Base-by-base conservation (phyloP, 1,140 invertebrate genomes). In the Metopolophium dirhodum region DNA sequence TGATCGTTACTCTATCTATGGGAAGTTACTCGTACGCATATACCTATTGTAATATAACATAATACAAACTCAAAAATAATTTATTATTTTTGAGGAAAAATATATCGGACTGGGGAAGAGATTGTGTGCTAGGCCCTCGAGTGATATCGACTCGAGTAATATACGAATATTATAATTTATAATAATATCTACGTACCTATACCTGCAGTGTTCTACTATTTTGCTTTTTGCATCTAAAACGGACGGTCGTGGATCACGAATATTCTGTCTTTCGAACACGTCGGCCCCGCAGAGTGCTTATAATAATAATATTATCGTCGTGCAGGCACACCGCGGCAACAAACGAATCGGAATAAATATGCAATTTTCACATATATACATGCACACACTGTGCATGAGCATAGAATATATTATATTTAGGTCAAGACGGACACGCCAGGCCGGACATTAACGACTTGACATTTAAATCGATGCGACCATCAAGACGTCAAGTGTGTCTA, bases 391-490 rank as follows among this genome's bases (percentile, higher is more conserved):
- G 14, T n/a, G 14, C 4, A n/a, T n/a, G 57, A 9, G 18, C n/a
- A 77, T 77, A 77, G 14, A 77, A 77, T 77, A 77, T 18, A 77
- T 41, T 18, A 77, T 41, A 86, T 87, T 37, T 41, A 57, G 88
- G 88, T 89, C 88, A 41, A 54, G 9, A 57, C 88, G 51, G 51
- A 89, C 88, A 89, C 51, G 88, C 88, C 20, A 45, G 30, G 41
- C 41, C 83, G 85, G 85, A 86, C 45, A 47, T 47, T 47, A 86
- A 86, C 45, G 85, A 86, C 85, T 86, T 86, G 85, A 86, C 85
- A 86, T 86, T 86, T 86, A 86, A 86, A 86, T 86, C 85, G 85
- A 30, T 45, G 30, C 26, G 85, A 47, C 26, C 85, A 47, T 86
- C 85, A 47, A 86, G 30, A 47, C 85, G 45, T 86, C 45, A 86